These are phyloP conservation scores for Denticeps clupeoides DNA, from an alignment of 2,797 vertebrate species.

Conservation along the genomic window DNA sequence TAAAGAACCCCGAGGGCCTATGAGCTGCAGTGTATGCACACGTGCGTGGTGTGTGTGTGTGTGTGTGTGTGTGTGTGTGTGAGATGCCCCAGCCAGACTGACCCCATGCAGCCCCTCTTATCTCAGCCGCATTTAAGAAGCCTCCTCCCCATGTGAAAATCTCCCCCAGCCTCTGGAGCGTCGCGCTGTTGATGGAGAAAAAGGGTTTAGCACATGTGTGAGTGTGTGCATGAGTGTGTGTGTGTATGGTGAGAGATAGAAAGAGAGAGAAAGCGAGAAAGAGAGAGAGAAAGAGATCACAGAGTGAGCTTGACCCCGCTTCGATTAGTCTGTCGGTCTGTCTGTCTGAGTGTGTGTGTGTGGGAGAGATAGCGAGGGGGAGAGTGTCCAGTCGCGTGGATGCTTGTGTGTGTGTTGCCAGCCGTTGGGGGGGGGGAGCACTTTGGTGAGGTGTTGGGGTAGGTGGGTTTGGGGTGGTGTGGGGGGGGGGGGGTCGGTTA, in stretches of 20 bases:
- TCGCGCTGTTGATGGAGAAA: conserved; percentile 60
- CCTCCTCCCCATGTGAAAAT: conserved; percentile 58
- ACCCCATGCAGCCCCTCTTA: neutral
- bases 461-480: conserved; percentile 3
- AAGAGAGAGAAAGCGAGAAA: conserved; percentile 13
- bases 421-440: conserved; percentile 2
- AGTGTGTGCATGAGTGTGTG: conserved; percentile 15
- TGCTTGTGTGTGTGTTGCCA: conserved; percentile 26
- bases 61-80: conserved; percentile 25
- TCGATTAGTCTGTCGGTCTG: conserved; percentile 29
- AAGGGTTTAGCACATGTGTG: conserved; percentile 49
- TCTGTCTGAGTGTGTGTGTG: conserved; percentile 30
- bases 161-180: conserved; percentile 57
- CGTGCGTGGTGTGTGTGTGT: conserved; percentile 23
- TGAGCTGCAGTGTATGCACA: conserved; percentile 6
- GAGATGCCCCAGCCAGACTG: conserved; percentile 8
- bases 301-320: too few species aligned
- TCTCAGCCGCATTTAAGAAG: too few species aligned
- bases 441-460: neutral
- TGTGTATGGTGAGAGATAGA: neutral
- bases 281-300: conserved; percentile 27
- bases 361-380: neutral
- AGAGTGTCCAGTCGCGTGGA: conserved; percentile 25
- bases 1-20: conserved; percentile 47
- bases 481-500: neutral